Percentiles rank a stretch among this genome's conserved stretches.
These are phyloP conservation scores for Momotus momota DNA, from an alignment of 2,797 vertebrate species.

Conservation along the genomic window DNA sequence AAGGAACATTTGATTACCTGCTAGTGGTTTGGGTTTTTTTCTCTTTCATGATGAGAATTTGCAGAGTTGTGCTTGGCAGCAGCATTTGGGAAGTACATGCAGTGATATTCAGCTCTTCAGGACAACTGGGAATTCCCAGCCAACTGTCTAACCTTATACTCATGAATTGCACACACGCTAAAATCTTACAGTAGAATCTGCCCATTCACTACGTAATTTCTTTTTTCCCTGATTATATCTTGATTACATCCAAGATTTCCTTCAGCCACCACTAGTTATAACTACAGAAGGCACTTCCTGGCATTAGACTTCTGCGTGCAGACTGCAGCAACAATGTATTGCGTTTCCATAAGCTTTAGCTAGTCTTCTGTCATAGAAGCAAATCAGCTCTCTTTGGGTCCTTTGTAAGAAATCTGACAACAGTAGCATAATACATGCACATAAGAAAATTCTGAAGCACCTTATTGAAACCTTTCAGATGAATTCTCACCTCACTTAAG, in stretches of 20 bases:
- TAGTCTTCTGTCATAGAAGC: background rate
- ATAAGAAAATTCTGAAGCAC: background rate
- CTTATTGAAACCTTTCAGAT: background rate
- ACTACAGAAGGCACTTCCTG: background rate
- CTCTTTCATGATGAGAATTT: background rate
- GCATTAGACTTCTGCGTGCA: background rate
- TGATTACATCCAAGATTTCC: background rate
- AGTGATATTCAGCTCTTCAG: background rate
- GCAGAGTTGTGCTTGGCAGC: background rate
- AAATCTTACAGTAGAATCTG: background rate
- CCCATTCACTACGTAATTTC: background rate
- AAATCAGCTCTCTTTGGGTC: background rate
- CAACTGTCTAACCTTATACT: background rate
- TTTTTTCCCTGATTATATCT: background rate
- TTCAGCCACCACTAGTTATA: background rate
- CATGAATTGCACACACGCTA: background rate
- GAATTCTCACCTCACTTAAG: background rate
- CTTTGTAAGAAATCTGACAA: background rate
- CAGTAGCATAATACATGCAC: background rate
- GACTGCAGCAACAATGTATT: background rate
- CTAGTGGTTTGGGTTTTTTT: background rate
- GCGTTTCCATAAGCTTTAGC: background rate
- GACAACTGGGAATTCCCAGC: background rate
- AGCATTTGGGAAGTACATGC: background rate
- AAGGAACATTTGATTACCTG: background rate